Evolutionary conservation across 2,113 vertebrate species (phyloP).

Genomic region (Bambusicola thoracicus): DNA sequence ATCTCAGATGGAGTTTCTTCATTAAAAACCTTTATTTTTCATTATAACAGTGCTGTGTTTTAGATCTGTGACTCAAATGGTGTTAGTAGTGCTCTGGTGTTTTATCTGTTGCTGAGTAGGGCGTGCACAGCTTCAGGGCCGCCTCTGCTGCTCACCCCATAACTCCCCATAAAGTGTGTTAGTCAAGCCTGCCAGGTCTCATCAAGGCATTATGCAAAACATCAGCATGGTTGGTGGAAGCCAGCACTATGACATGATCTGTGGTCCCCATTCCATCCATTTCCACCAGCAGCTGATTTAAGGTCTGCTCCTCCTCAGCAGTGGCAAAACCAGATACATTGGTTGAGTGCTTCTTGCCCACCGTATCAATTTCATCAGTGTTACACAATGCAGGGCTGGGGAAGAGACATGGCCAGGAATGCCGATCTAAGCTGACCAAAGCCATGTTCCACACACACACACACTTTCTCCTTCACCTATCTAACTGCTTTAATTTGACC

Average conservation of each 20-base stretch:
- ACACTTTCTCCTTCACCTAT: neutral
- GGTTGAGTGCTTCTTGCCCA: conserved; percentile 93
- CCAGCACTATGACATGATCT: too few relatives aligned
- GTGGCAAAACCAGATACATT: conserved; percentile 90
- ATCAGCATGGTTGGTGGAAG: too few relatives aligned
- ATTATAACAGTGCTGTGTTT: neutral
- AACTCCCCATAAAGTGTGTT: too few relatives aligned
- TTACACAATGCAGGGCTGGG: conserved; percentile 80
- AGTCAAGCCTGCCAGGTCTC: too few relatives aligned
- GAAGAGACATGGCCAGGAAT: neutral
- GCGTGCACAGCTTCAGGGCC: neutral
- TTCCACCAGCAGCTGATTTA: conserved; percentile 97
- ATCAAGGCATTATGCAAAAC: too few relatives aligned
- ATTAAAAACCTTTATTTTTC: neutral
- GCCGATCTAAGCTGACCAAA: neutral
- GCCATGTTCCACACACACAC: too few relatives aligned
- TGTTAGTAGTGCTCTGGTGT: fast-evolving
- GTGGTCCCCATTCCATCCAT: too few relatives aligned
- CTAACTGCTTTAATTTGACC: neutral
- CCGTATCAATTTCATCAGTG: conserved; percentile 96
- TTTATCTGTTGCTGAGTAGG: neutral
- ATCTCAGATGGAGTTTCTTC: neutral
- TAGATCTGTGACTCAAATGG: neutral
- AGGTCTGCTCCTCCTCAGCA: conserved; percentile 95
- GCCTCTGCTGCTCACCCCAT: neutral